Evolutionary conservation across 2,888 invertebrate genomes (phyloP), one percentile per base, ranked within the genome.

Genomic region (Drepana falcataria): DNA sequence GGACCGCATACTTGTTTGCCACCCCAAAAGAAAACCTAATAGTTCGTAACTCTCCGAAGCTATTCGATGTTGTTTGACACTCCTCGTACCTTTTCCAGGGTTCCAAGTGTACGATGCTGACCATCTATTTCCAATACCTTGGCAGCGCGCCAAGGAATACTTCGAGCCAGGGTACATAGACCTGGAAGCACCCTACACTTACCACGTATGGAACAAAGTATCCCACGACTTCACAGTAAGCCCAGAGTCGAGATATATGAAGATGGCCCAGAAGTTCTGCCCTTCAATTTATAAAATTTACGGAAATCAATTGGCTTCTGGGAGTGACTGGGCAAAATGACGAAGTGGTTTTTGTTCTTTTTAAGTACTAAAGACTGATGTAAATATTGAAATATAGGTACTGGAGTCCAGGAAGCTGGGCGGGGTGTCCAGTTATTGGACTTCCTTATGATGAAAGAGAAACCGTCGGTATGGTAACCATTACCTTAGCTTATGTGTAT

Each of bases 111-210:
- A 90, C 62, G 87, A 93, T 0, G 90, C 92, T 0, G 81, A 91
- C 21, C 77, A 86, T 1, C 94, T 95, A 71, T 95, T 95, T 75
- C 93, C 94, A 0, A 85, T 95, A 21, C 85, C 84, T 9, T 94
- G 93, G 90, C 73, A 76, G 55, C 75, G 93, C 4, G 94, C 94
- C 93, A 75, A 75, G 2, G 74, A 88, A 58, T 95, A 94, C 74
- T 95, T 95, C 66, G 79, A 89, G 35, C 69, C 76, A 1, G 69
- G 81, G n/a, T 63, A 82, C 34, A 65, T 83, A 0, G 76, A 92
- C 56, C 75, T 48, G 0, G 49, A 48, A 0, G 35, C 55, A 0
- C 59, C 63, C 0, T 59, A 62, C 34, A 44, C 59, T 0, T 64
- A 66, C 53, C 71, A 74, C 48, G 48, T 72, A 0, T 71, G 70